These are phyloP conservation scores for Asarcornis scutulata DNA, from an alignment of 2,113 vertebrate genomes.

Conservation along the genomic window DNA sequence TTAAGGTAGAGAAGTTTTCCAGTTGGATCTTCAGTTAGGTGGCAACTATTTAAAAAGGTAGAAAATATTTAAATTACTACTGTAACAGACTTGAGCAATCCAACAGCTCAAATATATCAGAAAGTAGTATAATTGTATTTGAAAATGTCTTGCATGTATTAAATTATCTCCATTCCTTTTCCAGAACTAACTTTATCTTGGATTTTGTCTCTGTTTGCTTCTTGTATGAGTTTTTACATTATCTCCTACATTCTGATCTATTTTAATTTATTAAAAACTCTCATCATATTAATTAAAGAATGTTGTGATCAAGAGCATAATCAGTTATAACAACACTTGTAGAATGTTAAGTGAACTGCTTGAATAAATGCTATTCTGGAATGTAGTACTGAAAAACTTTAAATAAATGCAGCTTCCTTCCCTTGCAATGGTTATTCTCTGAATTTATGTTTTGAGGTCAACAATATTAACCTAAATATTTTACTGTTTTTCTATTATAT, in stretches of 20 bases:
- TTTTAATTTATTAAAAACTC: neutral
- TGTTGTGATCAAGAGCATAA: neutral
- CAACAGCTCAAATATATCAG: neutral
- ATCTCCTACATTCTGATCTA: neutral
- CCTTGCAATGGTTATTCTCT: neutral
- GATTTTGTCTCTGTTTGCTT: neutral
- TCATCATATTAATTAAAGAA: neutral
- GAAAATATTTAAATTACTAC: neutral
- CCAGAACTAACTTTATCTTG: neutral
- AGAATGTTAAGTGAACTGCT: neutral
- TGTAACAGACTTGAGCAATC: neutral
- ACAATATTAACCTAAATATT: neutral
- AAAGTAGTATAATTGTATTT: neutral
- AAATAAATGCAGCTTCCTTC: neutral
- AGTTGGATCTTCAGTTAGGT: neutral
- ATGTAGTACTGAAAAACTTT: neutral
- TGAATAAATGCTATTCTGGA: neutral
- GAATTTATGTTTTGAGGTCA: neutral
- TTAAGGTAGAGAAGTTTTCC: neutral
- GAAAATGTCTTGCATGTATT: neutral
- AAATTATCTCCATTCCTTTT: neutral
- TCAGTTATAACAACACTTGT: neutral
- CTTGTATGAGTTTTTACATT: neutral
- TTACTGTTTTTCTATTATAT: neutral
- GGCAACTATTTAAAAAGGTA: neutral